Evolutionary conservation across 2,888 invertebrate genomes (phyloP), one percentile per base, ranked within the genome.

Genomic region (Diachrysia chrysitis): DNA sequence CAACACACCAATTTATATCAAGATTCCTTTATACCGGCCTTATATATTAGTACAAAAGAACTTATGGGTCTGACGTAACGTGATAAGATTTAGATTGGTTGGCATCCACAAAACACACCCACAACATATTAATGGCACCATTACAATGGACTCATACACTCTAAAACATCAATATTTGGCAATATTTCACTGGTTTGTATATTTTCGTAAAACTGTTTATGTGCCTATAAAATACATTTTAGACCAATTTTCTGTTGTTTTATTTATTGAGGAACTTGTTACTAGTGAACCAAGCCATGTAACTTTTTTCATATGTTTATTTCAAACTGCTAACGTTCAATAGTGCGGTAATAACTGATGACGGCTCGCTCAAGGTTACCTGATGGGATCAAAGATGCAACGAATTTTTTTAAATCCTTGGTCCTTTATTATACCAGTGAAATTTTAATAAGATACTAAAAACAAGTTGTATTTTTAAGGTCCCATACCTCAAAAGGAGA

Each of bases 201-300:
- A 71, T 76, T 76, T 76, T 71, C 72, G 56, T 57, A 76, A 9
- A 73, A 37, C 58, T 73, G 55, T 54, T 65, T 62, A 67, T 56
- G 46, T 68, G 66, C 67, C 66, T 71, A 73, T 66, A 61, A 66
- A 58, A 58, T 73, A 73, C 56, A 74, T 23, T 51, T 62, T 68
- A 77, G 69, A 68, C 61, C 23, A 19, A 60, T 9, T 9, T 19
- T 51, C 25, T 17, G 14, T 48, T 60, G 37, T 76, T 66, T 73
- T 19, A 71, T 66, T 73, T 21, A 19, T 48, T n/a, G n/a, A n/a
- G 12, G 1, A 9, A 12, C 9, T 35, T 35, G 2, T 2, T 35
- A 35, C 16, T 32, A 32, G 9, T 32, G 32, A 32, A 32, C 10
- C 32, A 29, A 7, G 5, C 29, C n/a, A n/a, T n/a, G n/a, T n/a